Base-by-base conservation (phyloP, 2,113 vertebrate genomes). In the Lasiurus borealis region DNA sequence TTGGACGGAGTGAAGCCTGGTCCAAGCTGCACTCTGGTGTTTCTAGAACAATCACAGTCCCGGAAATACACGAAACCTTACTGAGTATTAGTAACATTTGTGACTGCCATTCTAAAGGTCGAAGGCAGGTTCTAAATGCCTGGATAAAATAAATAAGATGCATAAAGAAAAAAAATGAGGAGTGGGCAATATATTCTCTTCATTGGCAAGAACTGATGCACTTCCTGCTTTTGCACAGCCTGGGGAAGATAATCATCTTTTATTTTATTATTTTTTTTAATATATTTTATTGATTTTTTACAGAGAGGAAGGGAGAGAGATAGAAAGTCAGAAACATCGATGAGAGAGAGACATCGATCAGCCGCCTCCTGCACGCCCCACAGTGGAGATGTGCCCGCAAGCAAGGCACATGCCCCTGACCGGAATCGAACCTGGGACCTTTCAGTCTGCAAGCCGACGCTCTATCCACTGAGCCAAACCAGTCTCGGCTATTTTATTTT, bases 41-140 rank as follows among this genome's bases (percentile, higher is more conserved):
- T 93, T 83, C 10, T 44, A 44, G 16, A 96, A 40, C 1, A 34
- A 15, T 5, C 15, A 14, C 5, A 86, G 25, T 48, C 8, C 12
- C 54, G n/a, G 9, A 27, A 73, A 52, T 52, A 8, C 23, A 68
- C 66, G 4, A 44, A 72, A 54, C 18, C 14, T 68, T 48, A 36
- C 16, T 25, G 1, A 29, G 31, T 46, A 16, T 31, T n/a, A 64
- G 15, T 77, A 16, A 40, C 48, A 46, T 31, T 57, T 71, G 4
- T 64, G 52, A 21, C 10, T 89, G 36, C 40, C 3, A n/a, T 75
- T 34, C 15, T 6, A 40, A 13, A 36, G 10, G 6, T 40, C 0
- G 36, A 57, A 78, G 13, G 86, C 8, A 93, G 73, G 14, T 85
- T 85, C 77, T 85, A 73, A 85, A 73, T 62, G 46, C 8, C 16